Evolutionary conservation across 2,797 vertebrate genomes (phyloP).

Genomic region (Pangasius larnaudii): DNA sequence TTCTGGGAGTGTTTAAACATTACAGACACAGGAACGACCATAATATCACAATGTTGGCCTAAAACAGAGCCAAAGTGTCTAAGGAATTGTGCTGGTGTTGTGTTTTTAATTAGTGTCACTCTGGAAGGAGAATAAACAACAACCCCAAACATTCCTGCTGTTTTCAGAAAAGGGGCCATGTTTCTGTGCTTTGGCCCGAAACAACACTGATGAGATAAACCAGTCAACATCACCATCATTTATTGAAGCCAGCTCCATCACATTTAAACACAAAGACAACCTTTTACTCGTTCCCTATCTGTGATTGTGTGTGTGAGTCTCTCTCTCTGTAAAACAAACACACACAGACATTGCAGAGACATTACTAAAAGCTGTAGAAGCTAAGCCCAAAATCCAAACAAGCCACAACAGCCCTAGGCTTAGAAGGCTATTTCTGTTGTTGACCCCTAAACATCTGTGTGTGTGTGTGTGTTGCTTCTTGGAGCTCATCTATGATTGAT

Average conservation of each 20-base stretch:
- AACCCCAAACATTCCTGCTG: constrained; percentile 9
- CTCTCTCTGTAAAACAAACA: constrained; percentile 18
- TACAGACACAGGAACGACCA: background rate
- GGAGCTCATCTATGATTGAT: background rate
- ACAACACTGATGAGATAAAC: constrained; percentile 32
- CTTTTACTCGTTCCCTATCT: constrained; percentile 3
- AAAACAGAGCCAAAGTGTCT: background rate
- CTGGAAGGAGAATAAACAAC: constrained; percentile 29
- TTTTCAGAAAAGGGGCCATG: constrained; percentile 9
- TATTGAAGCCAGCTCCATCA: constrained; percentile 31
- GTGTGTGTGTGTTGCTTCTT: background rate
- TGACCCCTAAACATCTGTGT: constrained; percentile 13
- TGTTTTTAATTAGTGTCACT: constrained; percentile 23
- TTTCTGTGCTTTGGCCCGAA: constrained; percentile 31
- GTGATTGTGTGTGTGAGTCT: background rate
- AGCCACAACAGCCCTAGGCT: constrained; percentile 25
- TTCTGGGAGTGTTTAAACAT: background rate
- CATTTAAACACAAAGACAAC: constrained; percentile 9
- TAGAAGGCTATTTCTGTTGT: constrained; percentile 1
- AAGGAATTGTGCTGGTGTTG: background rate
- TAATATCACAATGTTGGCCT: background rate
- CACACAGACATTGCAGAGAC: constrained; percentile 9
- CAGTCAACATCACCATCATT: constrained; percentile 14
- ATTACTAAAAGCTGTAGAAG: constrained; percentile 29
- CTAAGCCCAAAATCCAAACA: constrained; percentile 29